phyloP scores from a whole-genome alignment of 2,797 vertebrate species.

The Bryconaethiops microstoma region DNA sequence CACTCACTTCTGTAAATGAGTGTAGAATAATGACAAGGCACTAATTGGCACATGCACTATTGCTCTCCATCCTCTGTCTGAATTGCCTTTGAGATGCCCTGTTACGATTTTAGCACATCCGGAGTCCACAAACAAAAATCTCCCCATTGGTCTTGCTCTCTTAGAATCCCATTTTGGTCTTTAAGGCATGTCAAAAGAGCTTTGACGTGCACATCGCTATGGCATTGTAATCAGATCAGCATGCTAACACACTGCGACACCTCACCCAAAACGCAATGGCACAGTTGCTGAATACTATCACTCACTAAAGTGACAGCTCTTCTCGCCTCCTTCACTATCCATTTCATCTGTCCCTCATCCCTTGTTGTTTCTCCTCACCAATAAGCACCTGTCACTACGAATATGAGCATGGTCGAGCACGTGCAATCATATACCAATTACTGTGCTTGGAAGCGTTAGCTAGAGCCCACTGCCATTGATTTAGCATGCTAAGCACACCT shows the following conservation, averaged over 20 bases:
- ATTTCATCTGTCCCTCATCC: constrained; percentile 49
- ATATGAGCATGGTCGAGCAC: constrained; percentile 42
- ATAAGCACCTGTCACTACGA: constrained; percentile 49
- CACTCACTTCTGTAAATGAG: neutral
- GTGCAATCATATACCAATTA: constrained; percentile 55
- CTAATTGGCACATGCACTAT: constrained; percentile 22
- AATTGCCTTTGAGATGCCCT: constrained; percentile 19
- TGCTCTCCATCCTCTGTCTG: constrained; percentile 18
- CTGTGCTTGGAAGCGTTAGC: constrained; percentile 23
- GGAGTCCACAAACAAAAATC: constrained; percentile 61
- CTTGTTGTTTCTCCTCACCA: constrained; percentile 48
- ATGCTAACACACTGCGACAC: constrained; percentile 54
- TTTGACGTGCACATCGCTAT: constrained; percentile 53
- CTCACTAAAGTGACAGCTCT: constrained; percentile 54
- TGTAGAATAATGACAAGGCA: neutral
- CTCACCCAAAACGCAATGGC: constrained; percentile 50
- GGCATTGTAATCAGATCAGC: constrained; percentile 50
- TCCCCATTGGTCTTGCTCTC: constrained; percentile 64
- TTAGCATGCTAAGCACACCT: constrained; percentile 37
- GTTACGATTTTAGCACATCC: constrained; percentile 60
- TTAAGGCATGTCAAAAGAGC: constrained; percentile 72
- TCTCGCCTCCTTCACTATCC: constrained; percentile 37
- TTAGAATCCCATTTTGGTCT: constrained; percentile 63
- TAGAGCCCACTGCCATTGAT: constrained; percentile 24
- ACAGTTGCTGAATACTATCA: constrained; percentile 47